phyloP scores from a whole-genome alignment of 2,888 invertebrate genomes.

The Tenodera sinensis region DNA sequence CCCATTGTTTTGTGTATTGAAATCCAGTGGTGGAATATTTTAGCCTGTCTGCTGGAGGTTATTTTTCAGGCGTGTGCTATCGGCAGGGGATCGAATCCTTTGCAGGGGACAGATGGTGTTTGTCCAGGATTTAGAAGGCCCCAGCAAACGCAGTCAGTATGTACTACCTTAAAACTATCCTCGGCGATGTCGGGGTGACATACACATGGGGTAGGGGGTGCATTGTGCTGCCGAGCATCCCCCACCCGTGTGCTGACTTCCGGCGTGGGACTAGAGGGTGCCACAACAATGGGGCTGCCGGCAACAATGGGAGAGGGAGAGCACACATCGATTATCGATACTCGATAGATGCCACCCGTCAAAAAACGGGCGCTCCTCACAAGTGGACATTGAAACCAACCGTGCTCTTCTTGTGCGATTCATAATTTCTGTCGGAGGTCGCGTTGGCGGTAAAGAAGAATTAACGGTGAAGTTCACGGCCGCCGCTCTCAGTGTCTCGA shows the following conservation, averaged over 20 bases:
- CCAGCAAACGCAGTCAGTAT: background rate
- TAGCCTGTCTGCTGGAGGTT: background rate
- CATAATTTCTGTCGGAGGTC: background rate
- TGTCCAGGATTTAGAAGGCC: background rate
- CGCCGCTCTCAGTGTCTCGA: too few relatives aligned
- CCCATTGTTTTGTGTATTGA: background rate
- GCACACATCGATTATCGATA: conserved; percentile 25
- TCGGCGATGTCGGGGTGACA: background rate
- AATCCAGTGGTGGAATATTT: background rate
- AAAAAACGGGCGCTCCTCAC: conserved; percentile 16
- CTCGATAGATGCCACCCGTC: conserved; percentile 23
- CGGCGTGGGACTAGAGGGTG: conserved; percentile 19
- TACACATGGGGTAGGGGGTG: background rate
- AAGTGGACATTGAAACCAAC: conserved; percentile 18
- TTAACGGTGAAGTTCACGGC: background rate
- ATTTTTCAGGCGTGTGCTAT: background rate
- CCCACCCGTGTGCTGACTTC: conserved; percentile 21
- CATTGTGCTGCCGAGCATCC: conserved; percentile 1
- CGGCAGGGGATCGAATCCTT: background rate
- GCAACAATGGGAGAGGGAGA: conserved; percentile 23
- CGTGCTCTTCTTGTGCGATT: background rate
- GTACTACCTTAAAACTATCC: background rate
- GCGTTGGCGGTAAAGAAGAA: background rate
- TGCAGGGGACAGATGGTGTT: background rate
- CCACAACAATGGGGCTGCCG: conserved; percentile 26